Evolutionary conservation across 1,140 invertebrate genomes (phyloP).

Genomic region (Cyrtorhinus lividipennis): DNA sequence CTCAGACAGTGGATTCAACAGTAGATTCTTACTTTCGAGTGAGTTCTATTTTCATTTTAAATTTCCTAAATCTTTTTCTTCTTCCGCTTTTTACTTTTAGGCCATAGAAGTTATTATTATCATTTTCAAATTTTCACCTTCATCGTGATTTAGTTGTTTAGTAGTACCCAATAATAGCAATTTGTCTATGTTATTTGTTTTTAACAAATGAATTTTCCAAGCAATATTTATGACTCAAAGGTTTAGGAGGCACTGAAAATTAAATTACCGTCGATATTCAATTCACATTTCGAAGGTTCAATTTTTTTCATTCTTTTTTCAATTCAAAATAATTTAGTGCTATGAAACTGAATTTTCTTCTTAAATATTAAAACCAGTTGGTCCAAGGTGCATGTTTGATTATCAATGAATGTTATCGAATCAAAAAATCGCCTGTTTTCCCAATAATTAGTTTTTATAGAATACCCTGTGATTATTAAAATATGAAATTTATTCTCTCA

Average conservation of each 20-base stretch:
- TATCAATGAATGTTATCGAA: slow-evolving; percentile 21
- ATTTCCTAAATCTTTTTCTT: slow-evolving; percentile 2
- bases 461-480: slow-evolving; percentile 24
- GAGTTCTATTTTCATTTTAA: slow-evolving; percentile 13
- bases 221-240: neutral
- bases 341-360: slow-evolving; percentile 13
- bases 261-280: neutral
- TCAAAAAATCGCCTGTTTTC: slow-evolving; percentile 23
- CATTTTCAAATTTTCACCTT: neutral
- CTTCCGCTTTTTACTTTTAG: neutral
- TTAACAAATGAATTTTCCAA: neutral
- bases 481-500: slow-evolving; percentile 21
- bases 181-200: neutral
- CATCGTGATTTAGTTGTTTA: no score
- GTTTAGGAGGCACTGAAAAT: slow-evolving; percentile 2
- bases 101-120: slow-evolving; percentile 6
- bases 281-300: neutral
- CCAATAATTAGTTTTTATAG: slow-evolving; percentile 18
- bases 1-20: neutral
- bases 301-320: slow-evolving; percentile 1
- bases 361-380: slow-evolving; percentile 20
- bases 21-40: neutral
- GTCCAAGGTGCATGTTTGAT: slow-evolving; percentile 22
- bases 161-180: no score
- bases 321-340: neutral